Base-by-base conservation (phyloP, 2,888 invertebrate species). In the Pristionchus entomophagus region DNA sequence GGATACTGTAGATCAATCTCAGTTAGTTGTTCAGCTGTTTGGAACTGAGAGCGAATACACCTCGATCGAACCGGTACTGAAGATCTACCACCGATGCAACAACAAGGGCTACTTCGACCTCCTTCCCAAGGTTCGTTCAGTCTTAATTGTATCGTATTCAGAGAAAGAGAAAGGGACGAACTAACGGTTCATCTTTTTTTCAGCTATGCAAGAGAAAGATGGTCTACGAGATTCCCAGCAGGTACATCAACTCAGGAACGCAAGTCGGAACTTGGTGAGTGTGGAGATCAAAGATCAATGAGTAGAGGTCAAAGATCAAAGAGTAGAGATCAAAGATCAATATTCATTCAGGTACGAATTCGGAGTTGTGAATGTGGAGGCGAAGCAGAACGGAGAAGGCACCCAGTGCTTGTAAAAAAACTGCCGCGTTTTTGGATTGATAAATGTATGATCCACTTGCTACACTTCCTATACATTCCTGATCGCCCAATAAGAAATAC, bases 121-220 rank as follows among this genome's bases (percentile, higher is more conserved):
- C 0, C n/a, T n/a, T n/a, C 83, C 83, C 35, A 49, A 41, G 41
- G 83, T 84, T 12, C 45, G 49, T 1, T n/a, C 38, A n/a, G 56
- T 22, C 10, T 14, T 29, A n/a, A n/a, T n/a, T n/a, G n/a, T n/a
- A n/a, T 59, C n/a, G n/a, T n/a, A n/a, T n/a, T n/a, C n/a, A 1
- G 1, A 5, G 26, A n/a, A n/a, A 45, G 45, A 45, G 45, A n/a
- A 12, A 65, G 32, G n/a, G 73, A 41, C 19, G 38, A 2, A 65
- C 35, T n/a, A n/a, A 17, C n/a, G 6, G 19, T 22, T 80, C 32
- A n/a, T n/a, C n/a, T n/a, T n/a, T n/a, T n/a, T 53, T 85, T 73
- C 85, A 85, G 85, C 26, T 85, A n/a, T 85, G 85, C 85, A 85
- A 85, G 77, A 51, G 85, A 77, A 85, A 85, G 56, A 38, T 85